A percentile compares a stretch with the other conserved stretches of the same genome.
Conservation (phyloP, 2,113 vertebrate genomes). For the Murina feae region DNA sequence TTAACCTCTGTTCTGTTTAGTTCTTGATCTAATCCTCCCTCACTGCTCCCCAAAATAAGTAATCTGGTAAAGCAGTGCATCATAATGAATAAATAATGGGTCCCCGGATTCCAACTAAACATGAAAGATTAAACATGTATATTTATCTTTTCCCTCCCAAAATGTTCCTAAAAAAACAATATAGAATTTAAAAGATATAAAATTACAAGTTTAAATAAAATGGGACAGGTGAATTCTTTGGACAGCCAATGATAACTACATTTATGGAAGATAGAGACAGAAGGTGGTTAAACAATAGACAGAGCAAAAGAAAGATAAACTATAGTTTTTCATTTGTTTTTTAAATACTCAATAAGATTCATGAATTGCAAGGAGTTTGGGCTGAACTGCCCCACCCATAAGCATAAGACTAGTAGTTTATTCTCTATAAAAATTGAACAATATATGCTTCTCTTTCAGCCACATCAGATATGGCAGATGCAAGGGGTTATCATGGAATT, state of each 20-base stretch:
- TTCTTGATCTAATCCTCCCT: neutral
- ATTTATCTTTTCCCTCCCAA: neutral
- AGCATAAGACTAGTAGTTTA: neutral
- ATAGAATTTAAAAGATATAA: neutral
- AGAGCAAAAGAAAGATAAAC: neutral
- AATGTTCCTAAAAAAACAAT: neutral
- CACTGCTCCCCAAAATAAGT: neutral
- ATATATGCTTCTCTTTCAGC: neutral
- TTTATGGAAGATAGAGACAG: neutral
- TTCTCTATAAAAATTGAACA: neutral
- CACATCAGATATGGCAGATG: neutral
- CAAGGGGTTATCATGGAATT: neutral
- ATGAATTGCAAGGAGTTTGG: neutral
- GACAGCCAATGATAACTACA: neutral
- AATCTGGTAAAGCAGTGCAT: neutral
- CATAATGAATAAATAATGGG: neutral
- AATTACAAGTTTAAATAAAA: conserved; percentile 16
- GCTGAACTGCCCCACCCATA: neutral
- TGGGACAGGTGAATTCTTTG: neutral
- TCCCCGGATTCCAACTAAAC: neutral
- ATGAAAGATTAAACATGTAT: neutral
- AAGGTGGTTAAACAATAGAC: neutral
- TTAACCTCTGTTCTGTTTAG: neutral
- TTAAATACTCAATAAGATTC: neutral
- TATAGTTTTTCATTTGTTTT: neutral